Evolutionary conservation across 2,113 vertebrate genomes (phyloP), one percentile per base, ranked within the genome.

Genomic region (Phalacrocorax aristotelis): DNA sequence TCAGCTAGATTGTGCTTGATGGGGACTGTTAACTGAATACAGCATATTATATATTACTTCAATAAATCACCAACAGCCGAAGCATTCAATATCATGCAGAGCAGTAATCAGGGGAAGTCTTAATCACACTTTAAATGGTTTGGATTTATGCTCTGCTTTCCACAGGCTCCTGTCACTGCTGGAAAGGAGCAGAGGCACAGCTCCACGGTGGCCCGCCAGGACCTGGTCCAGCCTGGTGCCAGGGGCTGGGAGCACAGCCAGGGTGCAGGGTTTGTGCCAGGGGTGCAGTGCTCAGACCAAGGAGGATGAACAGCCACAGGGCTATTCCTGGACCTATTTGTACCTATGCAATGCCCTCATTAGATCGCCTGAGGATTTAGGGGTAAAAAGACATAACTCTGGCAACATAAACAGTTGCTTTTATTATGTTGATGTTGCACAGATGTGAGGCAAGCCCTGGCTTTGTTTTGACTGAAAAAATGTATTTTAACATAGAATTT

Each of bases 101-200:
- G 94, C 70, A 83, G 91, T 96, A 96, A 95, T 96, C 97, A 95
- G 89, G 91, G 93, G 61, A 89, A 97, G 96, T 95, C 95, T 95
- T 97, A 97, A 95, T 96, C 95, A 94, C 94, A 62, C 83, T 95
- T 96, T 94, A 97, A 95, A 96, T 89, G 87, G 91, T 90, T 90
- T 94, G 93, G 83, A 95, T 97, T 97, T 95, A 95, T 97, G 81
- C 48, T 93, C 62, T 90, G 91, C 58, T 95, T 96, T 95, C 75
- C 75, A 80, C 0, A 1, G 78, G 82, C 74, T 90, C 46, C 87
- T 69, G 87, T 60, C 65, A 46, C 57, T 93, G 62, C 78, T 90
- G 90, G 84, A 70, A 78, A 94, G 58, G 46, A 7, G 2, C 0
- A 15, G 81, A 82, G 34, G 60, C 86, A 72, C 0, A 2, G 69